These are phyloP conservation scores for Lanius ludovicianus DNA, from an alignment of 2,113 vertebrate species.

Conservation along the genomic window DNA sequence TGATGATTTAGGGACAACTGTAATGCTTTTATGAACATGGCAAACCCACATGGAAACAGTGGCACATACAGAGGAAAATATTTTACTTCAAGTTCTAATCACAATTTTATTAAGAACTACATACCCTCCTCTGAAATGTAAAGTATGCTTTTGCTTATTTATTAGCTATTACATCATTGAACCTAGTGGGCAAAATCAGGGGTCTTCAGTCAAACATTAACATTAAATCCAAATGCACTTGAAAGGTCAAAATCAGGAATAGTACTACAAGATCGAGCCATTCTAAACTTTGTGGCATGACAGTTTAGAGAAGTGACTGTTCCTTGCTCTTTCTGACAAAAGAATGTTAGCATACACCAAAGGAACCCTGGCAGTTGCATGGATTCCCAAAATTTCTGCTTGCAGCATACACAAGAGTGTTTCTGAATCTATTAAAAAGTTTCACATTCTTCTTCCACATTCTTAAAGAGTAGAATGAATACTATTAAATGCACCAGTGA, in stretches of 20 bases:
- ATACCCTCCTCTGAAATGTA: background rate
- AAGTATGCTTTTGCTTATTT: background rate
- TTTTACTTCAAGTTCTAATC: background rate
- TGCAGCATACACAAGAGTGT: accelerated
- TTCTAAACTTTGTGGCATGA: background rate
- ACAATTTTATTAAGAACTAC: background rate
- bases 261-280: background rate
- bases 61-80: background rate
- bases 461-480: background rate
- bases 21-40: background rate
- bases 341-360: background rate
- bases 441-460: background rate
- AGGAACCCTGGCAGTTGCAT: background rate
- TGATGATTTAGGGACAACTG: background rate
- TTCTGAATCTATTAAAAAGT: background rate
- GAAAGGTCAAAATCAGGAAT: background rate
- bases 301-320: background rate
- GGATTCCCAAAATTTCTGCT: background rate
- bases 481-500: background rate
- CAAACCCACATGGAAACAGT: background rate
- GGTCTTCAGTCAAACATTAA: background rate
- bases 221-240: background rate
- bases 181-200: background rate
- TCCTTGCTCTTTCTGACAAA: background rate
- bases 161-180: background rate